Base-by-base conservation (phyloP, 2,888 invertebrate species). In the Encarsia formosa region DNA sequence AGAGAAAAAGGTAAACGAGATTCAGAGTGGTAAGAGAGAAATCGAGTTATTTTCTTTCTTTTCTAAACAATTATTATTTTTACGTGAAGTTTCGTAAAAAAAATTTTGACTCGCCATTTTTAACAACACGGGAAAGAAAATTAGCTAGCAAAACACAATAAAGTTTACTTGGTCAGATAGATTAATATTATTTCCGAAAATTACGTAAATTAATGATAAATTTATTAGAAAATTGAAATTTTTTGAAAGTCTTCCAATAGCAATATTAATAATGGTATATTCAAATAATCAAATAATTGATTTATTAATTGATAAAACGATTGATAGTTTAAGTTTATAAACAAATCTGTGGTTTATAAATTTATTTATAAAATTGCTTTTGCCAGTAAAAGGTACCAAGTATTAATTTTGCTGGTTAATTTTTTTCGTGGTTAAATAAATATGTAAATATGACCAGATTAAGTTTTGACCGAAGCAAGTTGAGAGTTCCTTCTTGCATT, bases 21-120 rank as follows among this genome's bases (percentile, higher is more conserved):
- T 18, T 51, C 51, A 61, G 63, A 63, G 62, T 64, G 64, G 64
- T 61, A 61, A 55, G 52, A 61, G 59, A 57, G 60, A 61, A 51
- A 52, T 62, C 61, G 58, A 59, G 54, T 56, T 58, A 60, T 59
- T 47, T 38, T 29, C 43, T 23, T 37, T 32, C 31, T 24, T 16
- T 13, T 34, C 9, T 3, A 20, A 19, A 61, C 59, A 61, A 57
- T 56, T 61, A 52, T 47, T 22, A 53, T 52, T 44, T 55, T 26
- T 45, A 57, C n/a, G n/a, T n/a, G n/a, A n/a, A n/a, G n/a, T n/a
- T n/a, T n/a, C n/a, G n/a, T n/a, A n/a, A n/a, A n/a, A n/a, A n/a
- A n/a, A n/a, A n/a, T n/a, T n/a, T n/a, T n/a, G n/a, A n/a, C n/a
- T n/a, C n/a, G n/a, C n/a, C n/a, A n/a, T n/a, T n/a, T n/a, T 39